These are phyloP conservation scores for Argopecten irradians DNA, from an alignment of 1,140 invertebrate genomes.

Conservation along the genomic window DNA sequence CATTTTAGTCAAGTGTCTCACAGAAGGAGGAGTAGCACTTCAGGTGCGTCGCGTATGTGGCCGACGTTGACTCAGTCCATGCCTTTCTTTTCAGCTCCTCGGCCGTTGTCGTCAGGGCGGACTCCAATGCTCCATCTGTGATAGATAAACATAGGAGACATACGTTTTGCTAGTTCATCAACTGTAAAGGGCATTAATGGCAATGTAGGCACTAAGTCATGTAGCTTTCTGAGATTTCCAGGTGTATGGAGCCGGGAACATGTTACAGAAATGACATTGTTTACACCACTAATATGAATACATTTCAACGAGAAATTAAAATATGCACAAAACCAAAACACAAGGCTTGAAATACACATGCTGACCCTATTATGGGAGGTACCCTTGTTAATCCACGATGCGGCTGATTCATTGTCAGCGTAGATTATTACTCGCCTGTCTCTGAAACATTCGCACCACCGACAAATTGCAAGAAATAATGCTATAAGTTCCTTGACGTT, in stretches of 20 bases:
- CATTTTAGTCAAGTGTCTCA: too few species aligned
- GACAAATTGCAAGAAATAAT: slow-evolving; percentile 27
- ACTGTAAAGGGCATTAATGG: background rate
- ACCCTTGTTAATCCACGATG: slow-evolving; percentile 26
- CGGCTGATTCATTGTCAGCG: slow-evolving; percentile 27
- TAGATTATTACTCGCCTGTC: slow-evolving; percentile 34
- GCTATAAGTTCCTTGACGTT: slow-evolving; percentile 35
- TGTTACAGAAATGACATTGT: slow-evolving; percentile 26
- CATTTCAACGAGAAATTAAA: slow-evolving; percentile 38
- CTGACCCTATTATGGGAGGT: slow-evolving; percentile 24
- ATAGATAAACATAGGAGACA: slow-evolving; percentile 40
- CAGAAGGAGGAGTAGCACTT: too few species aligned
- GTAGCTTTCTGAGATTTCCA: background rate
- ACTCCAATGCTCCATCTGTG: slow-evolving; percentile 28
- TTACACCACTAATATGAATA: slow-evolving; percentile 27
- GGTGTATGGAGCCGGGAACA: slow-evolving; percentile 36
- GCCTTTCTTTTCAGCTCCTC: too few species aligned
- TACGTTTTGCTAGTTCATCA: slow-evolving; percentile 32
- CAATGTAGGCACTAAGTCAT: slow-evolving; percentile 33
- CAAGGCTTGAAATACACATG: slow-evolving; percentile 27
- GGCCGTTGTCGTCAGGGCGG: background rate
- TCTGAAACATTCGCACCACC: slow-evolving; percentile 20
- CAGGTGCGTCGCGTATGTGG: too few species aligned
- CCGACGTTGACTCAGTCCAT: too few species aligned
- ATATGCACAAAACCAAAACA: slow-evolving; percentile 38